Evolutionary conservation across 2,797 vertebrate species (phyloP), one percentile per base, ranked within the genome.

Genomic region (Phoebastria nigripes): DNA sequence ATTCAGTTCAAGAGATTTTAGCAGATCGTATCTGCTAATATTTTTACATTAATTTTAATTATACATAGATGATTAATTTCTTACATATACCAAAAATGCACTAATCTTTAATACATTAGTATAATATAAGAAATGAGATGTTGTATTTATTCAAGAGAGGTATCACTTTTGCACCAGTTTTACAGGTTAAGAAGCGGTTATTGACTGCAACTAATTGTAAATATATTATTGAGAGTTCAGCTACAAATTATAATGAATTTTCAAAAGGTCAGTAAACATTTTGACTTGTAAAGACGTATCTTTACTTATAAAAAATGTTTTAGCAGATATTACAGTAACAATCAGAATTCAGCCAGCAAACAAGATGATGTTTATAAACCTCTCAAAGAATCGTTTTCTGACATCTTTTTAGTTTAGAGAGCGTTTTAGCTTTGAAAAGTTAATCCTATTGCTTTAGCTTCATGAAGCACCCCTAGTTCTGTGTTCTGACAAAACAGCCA

Each of bases 381-480:
- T 73, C 61, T 89, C 29, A n/a, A 83, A 66, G 29, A 73, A 69
- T 26, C 49, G 9, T 31, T 87, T 92, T 91, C 15, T 88, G 21
- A 78, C 13, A 2, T 59, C 58, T 89, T 90, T 89, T 80, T 46
- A 77, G 39, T 58, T 86, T 28, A 79, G 47, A 89, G 35, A 65
- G 8, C 1, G 1, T 46, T 87, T 41, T 90, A 61, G 20, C 37
- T 92, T 92, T 90, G 70, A 89, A 84, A 87, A 82, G 16, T 90
- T 88, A 90, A 89, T 95, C 76, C 20, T 65, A 25, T 81, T 92
- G 46, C 65, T 84, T 91, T 87, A 82, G 62, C 35, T 54, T 91
- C 47, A 20, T 66, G 56, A 90, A 77, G 37, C 39, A 59, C 8
- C 15, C 46, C 49, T 42, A 52, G 12, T 76, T 80, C 82, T 82